Evolutionary conservation across 2,113 vertebrate genomes (phyloP), one percentile per base, ranked within the genome.

Genomic region (Cyphomyrus discorhynchus): DNA sequence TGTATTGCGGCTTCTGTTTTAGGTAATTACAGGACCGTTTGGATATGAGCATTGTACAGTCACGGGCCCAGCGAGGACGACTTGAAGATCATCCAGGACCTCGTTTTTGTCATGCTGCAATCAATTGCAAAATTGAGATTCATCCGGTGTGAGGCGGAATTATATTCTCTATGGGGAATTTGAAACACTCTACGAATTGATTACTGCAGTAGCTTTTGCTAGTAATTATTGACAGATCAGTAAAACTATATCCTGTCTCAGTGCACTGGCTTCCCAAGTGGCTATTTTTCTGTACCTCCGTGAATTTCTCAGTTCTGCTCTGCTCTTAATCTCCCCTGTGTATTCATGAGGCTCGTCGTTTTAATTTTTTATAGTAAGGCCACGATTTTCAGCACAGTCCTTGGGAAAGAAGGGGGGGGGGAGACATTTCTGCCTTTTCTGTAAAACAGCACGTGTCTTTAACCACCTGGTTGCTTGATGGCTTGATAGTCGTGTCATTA

Each of bases 1-100:
- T 42, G 50, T 56, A 35, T 82, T 42, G 66, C 19, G 49, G 47
- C 88, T 83, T 89, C 49, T 31, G 31, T 88, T 77, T 74, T 49
- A 2, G 47, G 35, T 89, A 89, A 89, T 89, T 89, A 39, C 50
- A 83, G 88, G 74, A 83, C 21, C 10, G 5, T 53, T 83, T 89
- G 4, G 15, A 52, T 42, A 10, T 35, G 15, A 21, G 62, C 46
- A 50, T 88, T 74, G 56, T 24, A 49, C 58, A 74, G 45, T 80
- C 31, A 77, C 70, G 15, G 27, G 27, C 15, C 7, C 11, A 35
- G 70, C 31, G 35, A 80, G 35, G 74, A 80, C 5, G 13, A 74
- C 58, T n/a, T 49, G 19, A 58, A 49, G 62, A 47, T 88, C 42
- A 49, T 27, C 46, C 39, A 19, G 46, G 58, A 46, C 46, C 24